Base-by-base conservation (phyloP, 2,888 invertebrate genomes). In the Tricholauxania praeusta region DNA sequence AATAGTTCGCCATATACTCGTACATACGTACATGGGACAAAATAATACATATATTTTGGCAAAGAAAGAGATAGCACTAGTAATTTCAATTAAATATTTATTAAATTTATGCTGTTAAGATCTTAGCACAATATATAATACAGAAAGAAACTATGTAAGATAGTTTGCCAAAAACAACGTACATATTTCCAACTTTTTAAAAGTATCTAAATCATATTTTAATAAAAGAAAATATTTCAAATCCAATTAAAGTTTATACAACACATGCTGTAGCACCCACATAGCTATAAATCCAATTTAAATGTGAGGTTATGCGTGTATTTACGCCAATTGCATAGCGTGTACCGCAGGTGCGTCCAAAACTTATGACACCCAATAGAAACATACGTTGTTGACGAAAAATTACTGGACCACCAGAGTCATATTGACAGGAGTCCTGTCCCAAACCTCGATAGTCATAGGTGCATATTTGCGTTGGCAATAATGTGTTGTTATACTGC, bases 401-500 rank as follows among this genome's bases (percentile, higher is more conserved):
- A 2, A 90, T 77, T 6, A 89, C 80, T 0, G 91, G 91, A 0
- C 91, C 90, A 1, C 91, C 91, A 1, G 90, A 89, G 77, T 89
- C 89, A 74, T 82, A 81, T 72, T 85, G 89, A 73, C 91, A 91
- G 1, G 90, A 82, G 77, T 91, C 91, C 68, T 82, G 82, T 0
- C 83, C 83, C 62, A 76, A 53, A 2, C 83, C 84, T 2, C 70
- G 62, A 12, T 75, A 74, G 64, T 85, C 84, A 59, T 82, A 83
- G 14, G 83, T 84, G 71, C 84, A 83, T 12, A 84, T 47, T 39
- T 85, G 79, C 10, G 81, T 59, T 7, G 75, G 10, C 57, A 59
- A n/a, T 15, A 81, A 76, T 51, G 72, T 78, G 15, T 71, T 68
- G 49, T 82, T 83, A 52, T 80, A 82, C 3, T 75, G 74, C 0